Conservation (phyloP, 1,140 invertebrate genomes). For the Hyles vespertilio region DNA sequence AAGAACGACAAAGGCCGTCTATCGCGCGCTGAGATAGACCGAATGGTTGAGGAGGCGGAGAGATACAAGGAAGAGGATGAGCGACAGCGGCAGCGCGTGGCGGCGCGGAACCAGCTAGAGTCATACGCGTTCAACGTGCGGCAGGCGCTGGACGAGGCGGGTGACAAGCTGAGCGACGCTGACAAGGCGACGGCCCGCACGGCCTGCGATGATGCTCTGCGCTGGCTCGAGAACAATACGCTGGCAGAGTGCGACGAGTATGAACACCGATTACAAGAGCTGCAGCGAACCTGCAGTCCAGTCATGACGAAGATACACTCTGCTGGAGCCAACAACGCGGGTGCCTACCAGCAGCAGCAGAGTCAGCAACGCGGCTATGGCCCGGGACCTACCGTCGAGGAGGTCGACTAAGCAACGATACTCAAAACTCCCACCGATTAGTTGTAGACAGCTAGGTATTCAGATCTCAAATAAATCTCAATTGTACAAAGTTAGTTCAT, state of each 20-base stretch:
- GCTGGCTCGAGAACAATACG: constrained; percentile 78
- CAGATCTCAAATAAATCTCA: too few species aligned
- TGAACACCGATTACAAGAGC: constrained; percentile 84
- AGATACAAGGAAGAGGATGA: constrained; percentile 82
- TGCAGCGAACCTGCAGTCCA: constrained; percentile 82
- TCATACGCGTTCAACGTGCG: constrained; percentile 88
- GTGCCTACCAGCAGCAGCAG: constrained; percentile 17
- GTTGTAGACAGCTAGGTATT: too few species aligned
- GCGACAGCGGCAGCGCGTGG: constrained; percentile 80
- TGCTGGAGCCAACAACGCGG: constrained; percentile 49
- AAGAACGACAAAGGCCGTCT: constrained; percentile 78
- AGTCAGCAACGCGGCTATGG: not conserved
- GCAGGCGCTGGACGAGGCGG: constrained; percentile 80
- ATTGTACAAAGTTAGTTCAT: too few species aligned
- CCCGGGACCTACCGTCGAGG: constrained; percentile 82
- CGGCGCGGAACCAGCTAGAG: constrained; percentile 87
- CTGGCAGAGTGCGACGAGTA: constrained; percentile 89
- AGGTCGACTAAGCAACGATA: constrained; percentile 75
- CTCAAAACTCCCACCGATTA: too few species aligned
- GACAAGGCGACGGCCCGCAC: constrained; percentile 79
- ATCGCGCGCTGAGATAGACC: constrained; percentile 76
- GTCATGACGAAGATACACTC: constrained; percentile 86
- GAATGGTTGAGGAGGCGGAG: constrained; percentile 84
- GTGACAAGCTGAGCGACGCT: constrained; percentile 75
- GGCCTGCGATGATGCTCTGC: constrained; percentile 71